These are phyloP conservation scores for Pyrgus malvae DNA, from an alignment of 2,888 invertebrate genomes.

Conservation along the genomic window DNA sequence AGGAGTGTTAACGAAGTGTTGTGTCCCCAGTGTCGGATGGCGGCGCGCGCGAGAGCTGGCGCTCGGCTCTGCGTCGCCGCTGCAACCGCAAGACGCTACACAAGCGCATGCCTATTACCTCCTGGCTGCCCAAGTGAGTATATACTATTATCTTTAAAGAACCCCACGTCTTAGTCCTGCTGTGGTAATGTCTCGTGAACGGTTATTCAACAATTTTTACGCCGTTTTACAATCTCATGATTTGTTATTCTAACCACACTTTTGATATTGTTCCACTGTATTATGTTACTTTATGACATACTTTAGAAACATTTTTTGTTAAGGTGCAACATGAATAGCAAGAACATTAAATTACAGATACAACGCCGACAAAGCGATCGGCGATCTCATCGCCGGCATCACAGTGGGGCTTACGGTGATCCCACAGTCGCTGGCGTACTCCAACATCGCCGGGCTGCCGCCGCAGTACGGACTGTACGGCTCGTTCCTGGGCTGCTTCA, in stretches of 20 bases:
- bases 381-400: slow-evolving; percentile 94
- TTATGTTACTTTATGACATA: too few species aligned
- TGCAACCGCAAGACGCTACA: slow-evolving; percentile 87
- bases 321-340: too few species aligned
- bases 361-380: slow-evolving; percentile 86
- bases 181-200: too few species aligned
- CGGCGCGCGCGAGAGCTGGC: slow-evolving; percentile 58
- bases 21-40: slow-evolving; percentile 69
- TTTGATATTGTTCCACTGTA: too few species aligned
- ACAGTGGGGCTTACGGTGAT: slow-evolving; percentile 97
- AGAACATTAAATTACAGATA: slow-evolving; percentile 66
- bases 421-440: slow-evolving; percentile 93
- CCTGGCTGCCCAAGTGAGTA: slow-evolving; percentile 86
- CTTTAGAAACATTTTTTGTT: too few species aligned
- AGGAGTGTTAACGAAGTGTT: background rate
- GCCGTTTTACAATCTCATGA: too few species aligned
- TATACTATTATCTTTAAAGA: background rate
- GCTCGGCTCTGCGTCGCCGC: slow-evolving; percentile 68
- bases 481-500: slow-evolving; percentile 95
- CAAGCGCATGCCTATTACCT: slow-evolving; percentile 87
- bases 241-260: too few species aligned
- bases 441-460: slow-evolving; percentile 90
- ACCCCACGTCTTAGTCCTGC: too few species aligned
- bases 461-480: slow-evolving; percentile 95
- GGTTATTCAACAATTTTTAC: too few species aligned